Evolutionary conservation across 1,140 invertebrate species (phyloP).

Genomic region (Pseudomyrmex flavicornis): DNA sequence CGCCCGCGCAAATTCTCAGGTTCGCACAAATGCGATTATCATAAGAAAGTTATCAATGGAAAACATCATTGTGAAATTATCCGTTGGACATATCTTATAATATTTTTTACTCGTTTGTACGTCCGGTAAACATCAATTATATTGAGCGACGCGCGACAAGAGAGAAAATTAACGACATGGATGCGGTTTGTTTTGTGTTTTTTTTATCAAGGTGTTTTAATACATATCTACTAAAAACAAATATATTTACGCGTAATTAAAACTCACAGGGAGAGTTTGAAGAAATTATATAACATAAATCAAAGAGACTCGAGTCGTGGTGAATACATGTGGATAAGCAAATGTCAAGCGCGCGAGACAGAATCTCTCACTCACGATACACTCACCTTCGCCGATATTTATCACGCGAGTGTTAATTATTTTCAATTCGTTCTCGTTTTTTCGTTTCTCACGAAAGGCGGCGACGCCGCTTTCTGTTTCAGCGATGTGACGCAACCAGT

Average conservation of each 20-base stretch:
- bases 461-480: slow-evolving; percentile 74
- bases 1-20: background rate
- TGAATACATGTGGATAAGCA: background rate
- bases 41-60: background rate
- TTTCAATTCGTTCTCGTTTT: slow-evolving; percentile 16
- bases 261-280: background rate
- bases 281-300: too few relatives aligned
- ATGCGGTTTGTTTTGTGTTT: too few relatives aligned
- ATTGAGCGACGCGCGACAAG: background rate
- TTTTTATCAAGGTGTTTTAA: too few relatives aligned
- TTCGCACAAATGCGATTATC: slow-evolving; percentile 5
- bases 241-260: too few relatives aligned
- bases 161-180: background rate
- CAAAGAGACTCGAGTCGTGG: background rate
- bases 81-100: background rate
- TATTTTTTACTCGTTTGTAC: background rate
- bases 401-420: slow-evolving; percentile 3
- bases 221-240: too few relatives aligned
- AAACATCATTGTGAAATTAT: too few relatives aligned
- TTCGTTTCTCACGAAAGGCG: background rate
- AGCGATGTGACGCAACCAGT: slow-evolving; percentile 84
- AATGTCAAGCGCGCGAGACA: background rate
- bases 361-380: background rate
- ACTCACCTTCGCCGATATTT: too few relatives aligned
- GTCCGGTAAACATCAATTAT: background rate